phyloP scores from a whole-genome alignment of 2,113 vertebrate species.

The Aptenodytes forsteri region DNA sequence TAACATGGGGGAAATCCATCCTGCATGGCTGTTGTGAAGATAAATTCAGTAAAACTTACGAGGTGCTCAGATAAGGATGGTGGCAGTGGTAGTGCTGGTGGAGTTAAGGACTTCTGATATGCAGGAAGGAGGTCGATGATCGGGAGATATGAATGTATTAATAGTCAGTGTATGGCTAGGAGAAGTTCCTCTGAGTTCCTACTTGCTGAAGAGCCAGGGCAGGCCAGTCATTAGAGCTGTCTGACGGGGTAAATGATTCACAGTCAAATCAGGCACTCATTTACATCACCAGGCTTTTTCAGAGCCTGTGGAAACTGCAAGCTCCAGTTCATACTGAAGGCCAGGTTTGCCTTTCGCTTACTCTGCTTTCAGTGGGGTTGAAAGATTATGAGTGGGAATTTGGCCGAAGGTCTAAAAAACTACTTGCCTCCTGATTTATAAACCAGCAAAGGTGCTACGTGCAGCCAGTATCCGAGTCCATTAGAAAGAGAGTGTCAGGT shows the following conservation, averaged over 20 bases:
- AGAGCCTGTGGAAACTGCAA: not conserved
- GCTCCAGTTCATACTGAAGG: not conserved
- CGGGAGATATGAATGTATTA: not conserved
- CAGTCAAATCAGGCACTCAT: not conserved
- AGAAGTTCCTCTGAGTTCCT: not conserved
- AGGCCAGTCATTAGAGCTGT: not conserved
- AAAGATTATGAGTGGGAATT: not conserved
- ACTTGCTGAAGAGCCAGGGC: not conserved
- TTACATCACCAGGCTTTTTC: not conserved
- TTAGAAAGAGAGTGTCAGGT: not conserved
- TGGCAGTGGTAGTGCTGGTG: not conserved
- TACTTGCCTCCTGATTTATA: not conserved
- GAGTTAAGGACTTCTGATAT: not conserved
- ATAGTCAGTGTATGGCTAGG: not conserved
- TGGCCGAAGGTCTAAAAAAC: not conserved
- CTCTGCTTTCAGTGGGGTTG: not conserved
- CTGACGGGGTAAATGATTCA: not conserved
- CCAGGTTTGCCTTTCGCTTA: not conserved
- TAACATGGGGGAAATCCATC: not conserved
- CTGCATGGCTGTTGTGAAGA: not conserved
- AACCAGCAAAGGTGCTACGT: not conserved
- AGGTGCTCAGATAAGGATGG: not conserved
- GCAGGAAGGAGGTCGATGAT: accelerated
- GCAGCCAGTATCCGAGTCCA: not conserved
- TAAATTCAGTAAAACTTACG: not conserved